A percentile compares a stretch with the other conserved stretches of the same genome.
Conservation (phyloP, 2,797 vertebrate species). For the Gephyroberyx darwinii region DNA sequence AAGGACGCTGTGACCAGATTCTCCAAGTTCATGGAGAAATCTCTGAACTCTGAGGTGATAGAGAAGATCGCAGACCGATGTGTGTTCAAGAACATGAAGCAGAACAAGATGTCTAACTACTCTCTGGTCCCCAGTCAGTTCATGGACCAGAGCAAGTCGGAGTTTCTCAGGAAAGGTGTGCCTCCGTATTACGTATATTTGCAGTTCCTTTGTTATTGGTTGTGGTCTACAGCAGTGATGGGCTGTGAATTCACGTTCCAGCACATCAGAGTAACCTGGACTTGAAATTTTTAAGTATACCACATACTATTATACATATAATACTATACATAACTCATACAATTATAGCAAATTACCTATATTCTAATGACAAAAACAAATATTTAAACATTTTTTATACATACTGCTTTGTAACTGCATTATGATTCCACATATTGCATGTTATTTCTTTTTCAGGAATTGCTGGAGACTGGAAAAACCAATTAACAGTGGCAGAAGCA, state of each 20-base stretch:
- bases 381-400: too few species aligned
- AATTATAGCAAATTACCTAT: background rate
- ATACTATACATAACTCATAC: background rate
- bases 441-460: conserved; percentile 70
- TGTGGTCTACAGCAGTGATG: background rate
- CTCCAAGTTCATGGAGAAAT: conserved; percentile 70
- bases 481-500: conserved; percentile 64
- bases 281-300: background rate
- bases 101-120: conserved; percentile 84
- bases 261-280: background rate
- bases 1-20: conserved; percentile 70
- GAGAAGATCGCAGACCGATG: conserved; percentile 74
- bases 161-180: conserved; percentile 82
- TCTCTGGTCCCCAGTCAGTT: conserved; percentile 66
- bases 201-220: background rate
- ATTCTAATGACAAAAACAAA: background rate
- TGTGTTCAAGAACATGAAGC: conserved; percentile 82
- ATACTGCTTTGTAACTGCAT: background rate
- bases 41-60: conserved; percentile 63
- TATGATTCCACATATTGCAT: conserved; percentile 2
- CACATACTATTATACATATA: too few species aligned
- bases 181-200: background rate
- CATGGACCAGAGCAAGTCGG: conserved; percentile 75
- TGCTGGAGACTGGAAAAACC: conserved; percentile 81
- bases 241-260: background rate